Evolutionary conservation across 2,797 vertebrate species (phyloP).

Genomic region (Peromyscus eremicus): DNA sequence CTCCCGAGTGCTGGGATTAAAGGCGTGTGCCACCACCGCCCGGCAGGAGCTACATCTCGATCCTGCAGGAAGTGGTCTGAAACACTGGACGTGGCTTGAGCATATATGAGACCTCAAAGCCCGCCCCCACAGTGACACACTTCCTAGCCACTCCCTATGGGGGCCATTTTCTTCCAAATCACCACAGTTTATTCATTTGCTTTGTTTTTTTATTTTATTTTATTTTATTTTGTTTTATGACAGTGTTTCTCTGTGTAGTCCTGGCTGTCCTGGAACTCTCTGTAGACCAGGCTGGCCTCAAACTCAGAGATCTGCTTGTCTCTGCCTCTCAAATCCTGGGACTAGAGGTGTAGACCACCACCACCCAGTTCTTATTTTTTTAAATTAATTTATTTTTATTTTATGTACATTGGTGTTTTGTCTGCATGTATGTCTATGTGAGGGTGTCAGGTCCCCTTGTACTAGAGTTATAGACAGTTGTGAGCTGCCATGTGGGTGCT

Average conservation of each 20-base stretch:
- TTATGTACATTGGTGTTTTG: neutral
- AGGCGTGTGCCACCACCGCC: no score
- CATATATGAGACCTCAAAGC: neutral
- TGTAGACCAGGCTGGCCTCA: neutral
- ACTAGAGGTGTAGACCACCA: neutral
- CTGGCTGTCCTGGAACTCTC: neutral
- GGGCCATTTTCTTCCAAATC: neutral
- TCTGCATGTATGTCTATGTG: neutral
- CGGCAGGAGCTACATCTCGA: neutral
- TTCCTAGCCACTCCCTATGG: no score
- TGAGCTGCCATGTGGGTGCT: neutral
- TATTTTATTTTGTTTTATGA: neutral
- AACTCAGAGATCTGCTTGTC: neutral
- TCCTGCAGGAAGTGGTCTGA: neutral
- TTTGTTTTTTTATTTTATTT: neutral
- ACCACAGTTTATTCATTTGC: neutral
- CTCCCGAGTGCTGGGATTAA: no score
- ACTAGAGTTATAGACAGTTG: neutral
- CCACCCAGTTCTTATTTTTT: neutral
- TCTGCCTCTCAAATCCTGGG: neutral
- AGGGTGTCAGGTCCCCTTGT: neutral
- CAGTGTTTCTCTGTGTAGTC: neutral
- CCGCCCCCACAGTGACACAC: neutral
- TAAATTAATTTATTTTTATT: neutral
- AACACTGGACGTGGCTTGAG: neutral